Evolutionary conservation across 1,140 invertebrate species (phyloP).

Genomic region (Solenopsis fugax): DNA sequence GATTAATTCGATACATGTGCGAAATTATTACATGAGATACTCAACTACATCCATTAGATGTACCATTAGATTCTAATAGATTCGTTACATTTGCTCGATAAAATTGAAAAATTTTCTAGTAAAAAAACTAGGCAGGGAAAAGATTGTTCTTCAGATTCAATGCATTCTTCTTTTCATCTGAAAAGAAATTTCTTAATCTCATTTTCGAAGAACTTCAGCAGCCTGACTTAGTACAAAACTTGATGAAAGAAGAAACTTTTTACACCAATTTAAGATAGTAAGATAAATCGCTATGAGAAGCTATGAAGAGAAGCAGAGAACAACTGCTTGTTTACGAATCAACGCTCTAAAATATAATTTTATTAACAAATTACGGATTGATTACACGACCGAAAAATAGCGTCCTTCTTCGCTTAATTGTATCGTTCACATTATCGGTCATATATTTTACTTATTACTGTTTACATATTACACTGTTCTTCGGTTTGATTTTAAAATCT

Average conservation of each 20-base stretch:
- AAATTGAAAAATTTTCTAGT: background rate
- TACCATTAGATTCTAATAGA: background rate
- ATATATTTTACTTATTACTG: no score
- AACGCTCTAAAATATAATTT: constrained; percentile 8
- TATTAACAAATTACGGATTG: background rate
- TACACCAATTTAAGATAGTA: background rate
- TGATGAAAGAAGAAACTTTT: background rate
- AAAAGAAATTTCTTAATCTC: background rate
- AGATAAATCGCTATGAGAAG: background rate
- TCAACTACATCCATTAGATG: background rate
- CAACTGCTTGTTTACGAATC: background rate
- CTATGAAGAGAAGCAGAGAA: background rate
- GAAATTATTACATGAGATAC: background rate
- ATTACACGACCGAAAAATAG: background rate
- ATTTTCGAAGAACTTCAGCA: background rate
- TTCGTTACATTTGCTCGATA: background rate
- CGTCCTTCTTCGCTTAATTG: no score
- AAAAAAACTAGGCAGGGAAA: background rate
- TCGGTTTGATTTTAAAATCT: constrained; percentile 18
- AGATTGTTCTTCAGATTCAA: background rate
- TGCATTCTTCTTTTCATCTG: background rate
- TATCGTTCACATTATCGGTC: no score
- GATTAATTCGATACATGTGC: background rate
- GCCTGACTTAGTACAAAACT: background rate
- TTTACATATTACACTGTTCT: background rate